Conservation (phyloP, 2,797 vertebrate genomes). For the Takifugu rubripes region DNA sequence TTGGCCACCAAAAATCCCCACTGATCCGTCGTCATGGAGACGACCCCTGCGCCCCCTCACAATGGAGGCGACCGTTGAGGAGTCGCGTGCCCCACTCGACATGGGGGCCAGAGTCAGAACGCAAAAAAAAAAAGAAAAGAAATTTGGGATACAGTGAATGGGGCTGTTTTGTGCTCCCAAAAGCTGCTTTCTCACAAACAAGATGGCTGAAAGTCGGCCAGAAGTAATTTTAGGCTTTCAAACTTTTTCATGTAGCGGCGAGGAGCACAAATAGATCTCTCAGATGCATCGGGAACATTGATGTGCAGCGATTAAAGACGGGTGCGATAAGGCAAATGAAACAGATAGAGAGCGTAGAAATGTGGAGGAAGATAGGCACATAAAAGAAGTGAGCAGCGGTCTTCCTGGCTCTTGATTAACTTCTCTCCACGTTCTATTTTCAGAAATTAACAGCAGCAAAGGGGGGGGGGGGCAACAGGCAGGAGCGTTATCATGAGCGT, state of each 20-base stretch:
- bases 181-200: constrained; percentile 26
- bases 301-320: constrained; percentile 59
- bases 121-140: constrained; percentile 5
- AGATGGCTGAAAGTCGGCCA: constrained; percentile 44
- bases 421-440: constrained; percentile 48
- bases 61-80: constrained; percentile 69
- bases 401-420: constrained; percentile 49
- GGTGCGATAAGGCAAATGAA: constrained; percentile 50
- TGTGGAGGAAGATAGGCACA: constrained; percentile 43
- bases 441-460: constrained; percentile 33
- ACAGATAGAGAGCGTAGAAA: constrained; percentile 44
- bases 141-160: not conserved
- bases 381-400: constrained; percentile 49
- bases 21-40: constrained; percentile 67
- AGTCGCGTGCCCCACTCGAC: constrained; percentile 54
- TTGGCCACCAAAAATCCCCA: constrained; percentile 62
- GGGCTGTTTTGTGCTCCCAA: constrained; percentile 38
- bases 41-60: constrained; percentile 73
- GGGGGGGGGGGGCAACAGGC: constrained; percentile 3
- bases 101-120: constrained; percentile 19
- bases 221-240: constrained; percentile 46
- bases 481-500: constrained; percentile 20
- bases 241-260: constrained; percentile 55
- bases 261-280: constrained; percentile 43
- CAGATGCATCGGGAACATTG: constrained; percentile 52